Evolutionary conservation across 2,888 invertebrate genomes (phyloP).

Genomic region (Corythucha ciliata): DNA sequence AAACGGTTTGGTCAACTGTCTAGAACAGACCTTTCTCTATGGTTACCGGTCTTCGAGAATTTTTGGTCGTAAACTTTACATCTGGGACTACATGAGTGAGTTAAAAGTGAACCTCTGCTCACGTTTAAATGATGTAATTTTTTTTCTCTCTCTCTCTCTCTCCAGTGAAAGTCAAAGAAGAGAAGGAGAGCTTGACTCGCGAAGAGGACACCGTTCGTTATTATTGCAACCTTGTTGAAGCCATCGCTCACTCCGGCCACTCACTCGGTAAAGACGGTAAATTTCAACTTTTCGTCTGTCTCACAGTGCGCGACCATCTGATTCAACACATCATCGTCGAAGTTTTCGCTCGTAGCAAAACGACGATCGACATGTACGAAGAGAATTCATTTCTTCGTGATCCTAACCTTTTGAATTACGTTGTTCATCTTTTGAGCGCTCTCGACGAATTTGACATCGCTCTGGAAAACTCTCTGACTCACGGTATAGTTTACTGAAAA

Average conservation of each 20-base stretch:
- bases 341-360: conserved; percentile 80
- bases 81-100: conserved; percentile 97
- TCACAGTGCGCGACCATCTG: conserved; percentile 80
- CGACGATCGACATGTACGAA: conserved; percentile 82
- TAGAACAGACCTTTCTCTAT: conserved; percentile 90
- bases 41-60: conserved; percentile 89
- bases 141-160: conserved; percentile 6
- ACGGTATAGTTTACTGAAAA: conserved; percentile 44
- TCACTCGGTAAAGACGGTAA: conserved; percentile 95
- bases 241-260: conserved; percentile 73
- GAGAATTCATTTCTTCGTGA: conserved; percentile 90
- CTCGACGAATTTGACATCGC: conserved; percentile 82
- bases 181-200: conserved; percentile 30
- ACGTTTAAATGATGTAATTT: background rate
- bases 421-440: conserved; percentile 82
- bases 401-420: conserved; percentile 72
- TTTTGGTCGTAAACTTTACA: conserved; percentile 87
- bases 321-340: conserved; percentile 85
- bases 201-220: conserved; percentile 46
- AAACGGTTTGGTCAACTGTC: conserved; percentile 80
- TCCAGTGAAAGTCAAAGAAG: conserved; percentile 35
- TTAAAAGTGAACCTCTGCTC: conserved; percentile 25
- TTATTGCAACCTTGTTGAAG: conserved; percentile 71
- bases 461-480: conserved; percentile 74
- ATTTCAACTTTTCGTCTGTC: conserved; percentile 91